Evolutionary conservation across 2,113 vertebrate genomes (phyloP), one percentile per base, ranked within the genome.

Genomic region (Romanogobio albipinnatus): DNA sequence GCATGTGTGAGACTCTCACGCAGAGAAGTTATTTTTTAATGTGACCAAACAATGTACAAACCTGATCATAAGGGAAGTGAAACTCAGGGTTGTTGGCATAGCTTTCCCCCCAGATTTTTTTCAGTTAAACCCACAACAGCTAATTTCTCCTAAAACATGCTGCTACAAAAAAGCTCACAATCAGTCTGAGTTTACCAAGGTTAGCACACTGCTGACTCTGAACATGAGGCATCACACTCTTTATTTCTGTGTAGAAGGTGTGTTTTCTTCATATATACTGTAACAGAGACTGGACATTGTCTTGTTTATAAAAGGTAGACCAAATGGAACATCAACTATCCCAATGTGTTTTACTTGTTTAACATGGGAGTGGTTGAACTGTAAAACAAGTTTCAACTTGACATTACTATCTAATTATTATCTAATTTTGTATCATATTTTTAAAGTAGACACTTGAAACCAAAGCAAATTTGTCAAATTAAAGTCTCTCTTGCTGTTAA

Each of bases 31-130:
- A 84, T 90, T 90, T 89, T 85, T 88, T 85, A 66, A 47, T 51
- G 74, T 51, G 17, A 78, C 53, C 53, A 47, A 79, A 76, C 76
- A 66, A 84, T 88, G 45, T 87, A 47, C 81, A 56, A 26, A 10
- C 39, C 59, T 84, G 33, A 78, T 84, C 78, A 83, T 84, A 89
- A 82, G 91, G 92, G 93, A 95, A 95, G 89, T 84, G 92, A 94
- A 94, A 95, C 89, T 75, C 36, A n/a, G 22, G 59, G 86, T 85
- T 75, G 81, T 86, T 75, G 47, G 22, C 76, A 64, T 6, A 85
- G 85, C 29, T 71, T 73, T 81, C 73, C 56, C 75, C 77, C 64
- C n/a, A 68, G 2, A 39, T 0, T 5, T 39, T 39, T 71, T 17
- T 81, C 62, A 36, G 79, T 51, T 33, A 82, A 82, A 71, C 29